Base-by-base conservation (phyloP, 2,797 vertebrate genomes). In the Selene dorsalis region DNA sequence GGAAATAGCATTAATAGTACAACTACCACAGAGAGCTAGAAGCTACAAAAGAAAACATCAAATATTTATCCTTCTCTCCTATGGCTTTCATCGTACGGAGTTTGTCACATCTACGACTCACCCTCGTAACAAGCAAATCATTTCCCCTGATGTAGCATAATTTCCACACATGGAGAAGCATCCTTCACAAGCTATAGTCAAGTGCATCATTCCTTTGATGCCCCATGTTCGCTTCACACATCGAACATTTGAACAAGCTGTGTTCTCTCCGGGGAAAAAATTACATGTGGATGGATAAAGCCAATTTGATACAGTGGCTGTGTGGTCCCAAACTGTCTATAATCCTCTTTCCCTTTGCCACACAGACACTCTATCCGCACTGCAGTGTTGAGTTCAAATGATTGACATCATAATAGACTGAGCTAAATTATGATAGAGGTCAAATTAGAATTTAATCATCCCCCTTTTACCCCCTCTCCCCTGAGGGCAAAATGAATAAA, bases 381-480 rank as follows among this genome's bases (percentile, higher is more conserved):
- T 88, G 82, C 72, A 71, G 87, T 77, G 78, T 86, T 66, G 74
- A 88, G 78, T 92, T 88, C 26, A 66, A 86, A 89, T 95, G 94
- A 95, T 88, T 95, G 95, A 94, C 93, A 88, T 88, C 81, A 91
- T 93, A 93, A 94, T 93, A 90, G 92, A 89, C 87, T 93, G 84
- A 77, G 79, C 91, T 90, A 90, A 94, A 95, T 93, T 93, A 93
- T 92, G 93, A 94, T 93, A 93, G 91, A 94, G 94, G 95, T 95
- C 95, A 95, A 94, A 95, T 93, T 93, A 92, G 90, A 96, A 95
- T 95, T 91, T 94, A 95, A 95, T 96, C 92, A 93, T 92, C 83
- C 92, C 91, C 86, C 87, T 92, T 91, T 92, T 90, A 89, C 88
- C 84, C 84, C 78, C 69, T 77, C 73, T 89, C 90, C 92, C 91